These are phyloP conservation scores for Chondrosia reniformis DNA, from an alignment of 37 sponge, comb jelly and placozoan genomes.

Conservation along the genomic window DNA sequence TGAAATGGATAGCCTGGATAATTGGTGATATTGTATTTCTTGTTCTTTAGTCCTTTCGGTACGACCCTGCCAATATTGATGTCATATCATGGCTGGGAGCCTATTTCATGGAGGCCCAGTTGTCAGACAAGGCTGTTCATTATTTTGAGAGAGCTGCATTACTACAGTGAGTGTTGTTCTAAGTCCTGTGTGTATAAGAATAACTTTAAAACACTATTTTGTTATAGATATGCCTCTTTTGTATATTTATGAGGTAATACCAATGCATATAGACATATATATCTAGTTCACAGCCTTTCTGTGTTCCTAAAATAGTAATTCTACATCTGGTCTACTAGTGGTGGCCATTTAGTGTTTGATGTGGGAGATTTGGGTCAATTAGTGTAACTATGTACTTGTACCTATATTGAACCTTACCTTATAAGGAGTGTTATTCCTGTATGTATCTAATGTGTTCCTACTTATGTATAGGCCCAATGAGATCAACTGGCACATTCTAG, in stretches of 20 bases:
- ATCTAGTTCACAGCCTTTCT: too few relatives aligned
- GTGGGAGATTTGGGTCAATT: too few relatives aligned
- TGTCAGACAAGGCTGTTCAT: conserved; percentile 85
- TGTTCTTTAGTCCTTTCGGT: conserved; percentile 71
- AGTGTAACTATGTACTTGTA: background rate
- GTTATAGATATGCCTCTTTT: too few relatives aligned
- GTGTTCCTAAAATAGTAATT: too few relatives aligned
- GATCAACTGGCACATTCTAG: conserved; percentile 95
- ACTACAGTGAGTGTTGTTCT: conserved; percentile 76
- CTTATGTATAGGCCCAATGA: conserved; percentile 63
- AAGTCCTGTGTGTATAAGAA: too few relatives aligned
- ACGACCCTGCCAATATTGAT: conserved; percentile 91
- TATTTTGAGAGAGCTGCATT: conserved; percentile 90
- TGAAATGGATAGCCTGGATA: background rate
- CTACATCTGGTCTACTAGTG: too few relatives aligned
- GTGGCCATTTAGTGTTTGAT: too few relatives aligned
- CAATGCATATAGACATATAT: too few relatives aligned
- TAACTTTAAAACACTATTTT: too few relatives aligned
- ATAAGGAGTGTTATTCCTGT: background rate
- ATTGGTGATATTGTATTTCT: background rate
- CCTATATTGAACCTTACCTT: background rate
- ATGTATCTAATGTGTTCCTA: background rate
- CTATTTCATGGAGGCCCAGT: conserved; percentile 93
- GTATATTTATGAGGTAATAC: too few relatives aligned
- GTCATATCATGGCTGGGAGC: conserved; percentile 97